Conservation (phyloP, 2,113 vertebrate species). For the Xiphophorus hellerii region DNA sequence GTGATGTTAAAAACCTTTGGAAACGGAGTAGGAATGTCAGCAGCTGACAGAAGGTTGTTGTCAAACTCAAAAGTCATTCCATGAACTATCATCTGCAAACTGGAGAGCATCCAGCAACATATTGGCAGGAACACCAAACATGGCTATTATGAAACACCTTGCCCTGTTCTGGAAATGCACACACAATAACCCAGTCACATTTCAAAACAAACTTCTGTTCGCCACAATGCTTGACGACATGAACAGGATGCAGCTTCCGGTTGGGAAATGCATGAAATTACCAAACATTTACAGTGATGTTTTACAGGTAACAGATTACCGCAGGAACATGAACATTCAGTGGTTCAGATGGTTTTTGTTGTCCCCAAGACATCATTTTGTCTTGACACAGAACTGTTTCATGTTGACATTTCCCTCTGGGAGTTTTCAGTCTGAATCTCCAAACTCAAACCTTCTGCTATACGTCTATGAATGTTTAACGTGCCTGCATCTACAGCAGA, state of each 20-base stretch:
- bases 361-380: conserved; percentile 27
- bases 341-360: conserved; percentile 15
- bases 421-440: conserved; percentile 41
- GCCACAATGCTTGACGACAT: neutral
- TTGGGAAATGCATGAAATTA: conserved; percentile 7
- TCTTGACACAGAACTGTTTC: conserved; percentile 11
- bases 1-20: conserved; percentile 22
- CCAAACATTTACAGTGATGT: conserved; percentile 2
- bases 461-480: conserved; percentile 74
- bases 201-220: conserved; percentile 8
- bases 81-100: conserved; percentile 10
- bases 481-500: conserved; percentile 65
- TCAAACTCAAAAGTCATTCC: conserved; percentile 15
- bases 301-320: neutral
- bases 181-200: conserved; percentile 12
- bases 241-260: neutral
- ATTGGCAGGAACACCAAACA: conserved; percentile 10
- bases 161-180: conserved; percentile 17
- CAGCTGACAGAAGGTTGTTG: neutral
- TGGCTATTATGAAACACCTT: conserved; percentile 3
- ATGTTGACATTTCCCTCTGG: conserved; percentile 34
- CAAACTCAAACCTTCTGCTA: conserved; percentile 41
- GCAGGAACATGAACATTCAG: conserved; percentile 12
- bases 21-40: conserved; percentile 33
- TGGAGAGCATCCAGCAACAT: conserved; percentile 17